Conservation (phyloP, 92 coral and sea anemone genomes). For the Epizoanthus stellaris region DNA sequence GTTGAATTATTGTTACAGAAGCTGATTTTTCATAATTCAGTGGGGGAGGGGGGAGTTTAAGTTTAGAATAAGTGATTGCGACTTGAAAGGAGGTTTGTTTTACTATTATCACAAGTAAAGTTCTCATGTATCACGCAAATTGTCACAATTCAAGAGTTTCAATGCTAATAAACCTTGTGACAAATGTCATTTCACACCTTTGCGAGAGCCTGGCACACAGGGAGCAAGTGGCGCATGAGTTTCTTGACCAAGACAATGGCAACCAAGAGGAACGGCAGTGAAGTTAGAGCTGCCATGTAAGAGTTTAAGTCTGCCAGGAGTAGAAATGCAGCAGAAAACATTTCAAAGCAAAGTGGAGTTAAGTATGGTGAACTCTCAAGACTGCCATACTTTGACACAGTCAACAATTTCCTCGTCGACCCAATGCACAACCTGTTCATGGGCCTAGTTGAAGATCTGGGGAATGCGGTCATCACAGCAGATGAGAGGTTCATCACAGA, state of each 20-base stretch:
- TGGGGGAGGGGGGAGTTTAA: no score
- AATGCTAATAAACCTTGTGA: slow-evolving; percentile 46
- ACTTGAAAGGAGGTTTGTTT: no score
- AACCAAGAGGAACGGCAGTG: neutral
- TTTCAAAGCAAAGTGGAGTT: slow-evolving; percentile 47
- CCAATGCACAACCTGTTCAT: slow-evolving; percentile 53
- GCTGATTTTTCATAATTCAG: no score
- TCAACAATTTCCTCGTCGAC: slow-evolving; percentile 41
- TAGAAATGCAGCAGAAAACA: slow-evolving; percentile 15
- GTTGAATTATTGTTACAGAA: no score
- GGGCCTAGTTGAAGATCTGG: slow-evolving; percentile 45
- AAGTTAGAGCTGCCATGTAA: slow-evolving; percentile 17
- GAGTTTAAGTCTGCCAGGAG: slow-evolving; percentile 21
- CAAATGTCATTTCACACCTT: slow-evolving; percentile 39
- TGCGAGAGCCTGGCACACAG: slow-evolving; percentile 45
- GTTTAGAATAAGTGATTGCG: no score
- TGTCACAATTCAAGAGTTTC: slow-evolving; percentile 35
- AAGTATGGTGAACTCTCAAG: slow-evolving; percentile 29
- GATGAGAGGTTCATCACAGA: slow-evolving; percentile 30
- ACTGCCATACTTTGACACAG: slow-evolving; percentile 49
- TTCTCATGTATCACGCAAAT: neutral
- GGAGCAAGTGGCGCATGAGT: slow-evolving; percentile 50
- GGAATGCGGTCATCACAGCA: slow-evolving; percentile 6
- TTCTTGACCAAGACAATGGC: slow-evolving; percentile 17
- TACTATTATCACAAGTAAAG: no score